Base-by-base conservation (phyloP, 1,140 invertebrate species). In the Medauroidea extradentata region DNA sequence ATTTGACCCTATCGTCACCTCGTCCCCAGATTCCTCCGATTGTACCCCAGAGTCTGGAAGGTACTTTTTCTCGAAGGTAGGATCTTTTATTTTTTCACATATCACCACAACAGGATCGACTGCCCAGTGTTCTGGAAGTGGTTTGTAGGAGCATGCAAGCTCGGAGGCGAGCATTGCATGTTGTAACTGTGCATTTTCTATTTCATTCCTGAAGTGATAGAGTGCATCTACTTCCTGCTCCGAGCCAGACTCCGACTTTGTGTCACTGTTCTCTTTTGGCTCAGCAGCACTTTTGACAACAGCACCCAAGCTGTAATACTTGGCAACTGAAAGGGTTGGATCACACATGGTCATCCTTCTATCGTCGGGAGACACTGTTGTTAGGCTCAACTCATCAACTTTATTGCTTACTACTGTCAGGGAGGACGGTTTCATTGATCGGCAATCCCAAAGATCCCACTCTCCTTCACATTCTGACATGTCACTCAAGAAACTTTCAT, bases 261-360 rank as follows among this genome's bases (percentile, higher is more conserved):
- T 24, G 46, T 57, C 42, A 38, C 21, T 57, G 16, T 38, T 34
- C 16, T 57, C 56, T 13, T 50, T 19, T 8, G 9, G 14, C n/a
- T 13, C 7, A 14, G 43, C 25, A 16, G 21, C 29, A 24, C 38
- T 49, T 34, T 39, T 27, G 19, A 29, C 25, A 1, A n/a, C 16
- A n/a, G 29, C 16, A n/a, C 56, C 56, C 34, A 57, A 34, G 4
- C 29, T 57, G 27, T 57, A 57, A 34, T 57, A 57, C 27, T 57
- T 57, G 24, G 56, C 44, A 11, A 57, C 56, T n/a, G 56, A 57
- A 49, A 57, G 13, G 16, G 25, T 18, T 14, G 56, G 56, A 41
- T 57, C 56, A 25, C 56, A 57, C 56, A 57, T 57, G 19, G 25
- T 23, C 8, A 41, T 49, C 25, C 56, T 38, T 16, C 42, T 13